Percentiles rank a stretch among this genome's conserved stretches.
These are phyloP conservation scores for Palythoa grandis DNA, from an alignment of 92 coral and sea anemone species.

Conservation along the genomic window DNA sequence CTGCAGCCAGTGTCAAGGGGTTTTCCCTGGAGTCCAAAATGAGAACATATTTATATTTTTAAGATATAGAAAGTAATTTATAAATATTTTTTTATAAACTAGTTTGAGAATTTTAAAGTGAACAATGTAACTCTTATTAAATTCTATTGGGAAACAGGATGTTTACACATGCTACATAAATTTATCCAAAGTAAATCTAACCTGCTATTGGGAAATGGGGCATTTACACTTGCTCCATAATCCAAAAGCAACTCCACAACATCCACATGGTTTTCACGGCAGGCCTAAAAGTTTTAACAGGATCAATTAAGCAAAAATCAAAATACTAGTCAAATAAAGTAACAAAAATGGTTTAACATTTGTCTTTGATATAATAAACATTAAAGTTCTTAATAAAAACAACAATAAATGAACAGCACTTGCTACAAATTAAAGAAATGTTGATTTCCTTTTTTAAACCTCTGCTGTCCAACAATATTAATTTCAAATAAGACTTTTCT, in stretches of 20 bases:
- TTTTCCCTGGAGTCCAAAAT: conserved; percentile 75
- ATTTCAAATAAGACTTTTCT: too few species aligned
- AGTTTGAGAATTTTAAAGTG: neutral
- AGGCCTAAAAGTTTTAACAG: conserved; percentile 68
- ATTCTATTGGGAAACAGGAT: conserved; percentile 99
- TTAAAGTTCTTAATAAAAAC: too few species aligned
- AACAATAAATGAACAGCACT: too few species aligned
- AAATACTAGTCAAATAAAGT: too few species aligned
- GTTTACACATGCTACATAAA: conserved; percentile 96
- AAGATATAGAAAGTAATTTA: neutral
- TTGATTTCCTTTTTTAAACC: too few species aligned
- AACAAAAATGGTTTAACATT: too few species aligned
- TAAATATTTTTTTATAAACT: neutral
- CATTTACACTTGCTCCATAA: conserved; percentile 99
- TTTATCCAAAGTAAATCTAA: conserved; percentile 59
- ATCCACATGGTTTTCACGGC: conserved; percentile 97
- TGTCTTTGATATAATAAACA: too few species aligned
- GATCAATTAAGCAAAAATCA: neutral
- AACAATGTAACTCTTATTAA: neutral
- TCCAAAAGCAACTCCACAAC: conserved; percentile 92
- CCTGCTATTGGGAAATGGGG: conserved; percentile 99
- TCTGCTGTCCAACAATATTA: too few species aligned
- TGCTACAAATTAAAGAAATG: too few species aligned
- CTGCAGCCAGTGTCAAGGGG: conserved; percentile 93
- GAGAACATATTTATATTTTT: neutral